Percentiles rank a stretch among this genome's conserved stretches.
These are phyloP conservation scores for Phoxinus dragarum DNA, from an alignment of 2,797 vertebrate genomes.

Conservation along the genomic window DNA sequence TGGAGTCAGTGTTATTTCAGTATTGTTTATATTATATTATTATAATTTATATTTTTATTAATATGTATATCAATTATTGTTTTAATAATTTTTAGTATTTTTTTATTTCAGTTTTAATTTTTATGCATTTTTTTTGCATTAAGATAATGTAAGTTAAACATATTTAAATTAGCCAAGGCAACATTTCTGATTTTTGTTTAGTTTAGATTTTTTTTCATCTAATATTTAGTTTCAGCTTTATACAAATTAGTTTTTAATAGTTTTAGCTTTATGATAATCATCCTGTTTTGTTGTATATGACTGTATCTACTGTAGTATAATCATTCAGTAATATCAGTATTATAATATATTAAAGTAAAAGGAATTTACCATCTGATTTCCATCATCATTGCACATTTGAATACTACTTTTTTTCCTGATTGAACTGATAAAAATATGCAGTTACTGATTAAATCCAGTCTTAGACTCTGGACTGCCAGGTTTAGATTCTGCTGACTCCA, in stretches of 20 bases:
- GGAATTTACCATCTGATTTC: neutral
- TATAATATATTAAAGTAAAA: neutral
- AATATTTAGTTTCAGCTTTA: neutral
- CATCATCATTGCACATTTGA: neutral
- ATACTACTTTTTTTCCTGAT: neutral
- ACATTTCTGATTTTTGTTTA: neutral
- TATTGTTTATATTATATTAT: neutral
- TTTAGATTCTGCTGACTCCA: neutral
- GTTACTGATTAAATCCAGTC: slow-evolving; percentile 36
- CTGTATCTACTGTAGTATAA: neutral
- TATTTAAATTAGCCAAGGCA: neutral
- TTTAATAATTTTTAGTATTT: neutral
- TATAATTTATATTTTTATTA: neutral
- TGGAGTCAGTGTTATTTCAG: neutral
- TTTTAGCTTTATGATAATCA: neutral
- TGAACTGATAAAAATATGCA: neutral
- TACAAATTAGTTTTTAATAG: neutral
- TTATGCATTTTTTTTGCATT: neutral
- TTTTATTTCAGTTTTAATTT: neutral
- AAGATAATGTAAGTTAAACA: neutral
- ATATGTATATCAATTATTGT: neutral
- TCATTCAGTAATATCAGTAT: neutral
- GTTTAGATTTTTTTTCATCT: neutral
- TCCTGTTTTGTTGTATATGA: neutral
- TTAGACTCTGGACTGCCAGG: slow-evolving; percentile 61